These are phyloP conservation scores for Chrosomus eos DNA, from an alignment of 2,797 vertebrate species.

Conservation along the genomic window DNA sequence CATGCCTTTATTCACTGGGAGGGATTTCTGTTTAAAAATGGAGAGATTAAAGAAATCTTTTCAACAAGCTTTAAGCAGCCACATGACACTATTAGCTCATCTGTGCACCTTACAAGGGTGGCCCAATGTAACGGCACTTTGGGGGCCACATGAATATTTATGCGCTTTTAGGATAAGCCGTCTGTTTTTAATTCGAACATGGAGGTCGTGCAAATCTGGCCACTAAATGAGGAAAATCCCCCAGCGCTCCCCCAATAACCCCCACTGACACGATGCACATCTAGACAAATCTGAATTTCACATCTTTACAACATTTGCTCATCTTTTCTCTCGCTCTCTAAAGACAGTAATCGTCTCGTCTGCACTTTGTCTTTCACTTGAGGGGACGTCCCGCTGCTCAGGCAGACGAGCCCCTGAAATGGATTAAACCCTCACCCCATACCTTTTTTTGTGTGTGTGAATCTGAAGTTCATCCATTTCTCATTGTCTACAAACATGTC, in stretches of 20 bases:
- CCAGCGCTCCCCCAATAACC: background rate
- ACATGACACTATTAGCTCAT: constrained; percentile 58
- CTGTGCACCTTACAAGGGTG: constrained; percentile 34
- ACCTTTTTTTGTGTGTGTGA: constrained; percentile 16
- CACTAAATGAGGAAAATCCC: constrained; percentile 22
- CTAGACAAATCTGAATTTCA: background rate
- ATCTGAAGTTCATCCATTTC: constrained; percentile 50
- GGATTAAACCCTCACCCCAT: background rate
- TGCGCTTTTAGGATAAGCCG: constrained; percentile 37
- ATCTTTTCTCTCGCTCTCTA: constrained; percentile 1
- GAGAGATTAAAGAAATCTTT: constrained; percentile 63
- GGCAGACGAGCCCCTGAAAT: constrained; percentile 10
- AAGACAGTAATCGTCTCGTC: background rate
- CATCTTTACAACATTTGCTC: constrained; percentile 14
- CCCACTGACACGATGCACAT: background rate
- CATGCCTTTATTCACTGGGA: constrained; percentile 51
- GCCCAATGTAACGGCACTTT: constrained; percentile 45
- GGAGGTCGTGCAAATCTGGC: constrained; percentile 35
- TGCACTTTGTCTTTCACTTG: constrained; percentile 29
- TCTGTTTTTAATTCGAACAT: constrained; percentile 51
- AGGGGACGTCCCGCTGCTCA: constrained; percentile 11
- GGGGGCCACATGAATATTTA: constrained; percentile 54
- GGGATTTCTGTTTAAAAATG: constrained; percentile 34
- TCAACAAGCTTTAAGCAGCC: constrained; percentile 59
- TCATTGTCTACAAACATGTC: constrained; percentile 40